Evolutionary conservation across 2,113 vertebrate genomes (phyloP).

Genomic region (Petaurus breviceps): DNA sequence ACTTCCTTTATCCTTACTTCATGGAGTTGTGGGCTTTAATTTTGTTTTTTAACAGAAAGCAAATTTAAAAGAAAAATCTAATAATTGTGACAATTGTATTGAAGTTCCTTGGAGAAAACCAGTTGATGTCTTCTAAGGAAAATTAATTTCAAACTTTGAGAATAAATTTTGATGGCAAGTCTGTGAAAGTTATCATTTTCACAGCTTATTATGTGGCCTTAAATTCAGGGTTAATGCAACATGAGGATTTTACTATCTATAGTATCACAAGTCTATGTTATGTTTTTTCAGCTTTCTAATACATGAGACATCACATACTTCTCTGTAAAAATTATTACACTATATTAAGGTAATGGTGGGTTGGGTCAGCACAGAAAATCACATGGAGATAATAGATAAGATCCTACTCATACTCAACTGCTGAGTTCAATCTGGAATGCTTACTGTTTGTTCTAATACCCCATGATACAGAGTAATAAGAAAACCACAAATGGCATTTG

Average conservation of each 20-base stretch:
- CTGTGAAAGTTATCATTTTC: background rate
- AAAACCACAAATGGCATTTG: constrained; percentile 36
- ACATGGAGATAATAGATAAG: background rate
- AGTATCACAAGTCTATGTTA: background rate
- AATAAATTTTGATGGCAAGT: constrained; percentile 1
- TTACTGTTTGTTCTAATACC: background rate
- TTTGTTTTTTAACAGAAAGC: background rate
- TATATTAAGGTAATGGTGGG: background rate
- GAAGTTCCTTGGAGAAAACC: constrained; percentile 25
- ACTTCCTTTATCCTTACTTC: background rate
- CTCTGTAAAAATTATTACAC: background rate
- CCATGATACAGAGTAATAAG: background rate
- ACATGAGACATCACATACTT: background rate
- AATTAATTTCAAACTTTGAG: constrained; percentile 8
- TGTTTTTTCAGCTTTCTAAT: background rate
- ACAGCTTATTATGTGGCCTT: background rate
- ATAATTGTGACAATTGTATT: constrained; percentile 26
- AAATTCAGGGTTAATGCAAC: background rate
- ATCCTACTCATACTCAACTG: background rate
- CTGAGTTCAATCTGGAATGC: constrained; percentile 2
- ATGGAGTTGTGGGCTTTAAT: background rate
- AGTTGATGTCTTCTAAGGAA: constrained; percentile 23
- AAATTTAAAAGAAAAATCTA: constrained; percentile 27
- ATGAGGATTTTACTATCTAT: background rate
- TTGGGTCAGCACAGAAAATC: constrained; percentile 11